Evolutionary conservation across 2,888 invertebrate genomes (phyloP).

Genomic region (Chymomyza caudatula): DNA sequence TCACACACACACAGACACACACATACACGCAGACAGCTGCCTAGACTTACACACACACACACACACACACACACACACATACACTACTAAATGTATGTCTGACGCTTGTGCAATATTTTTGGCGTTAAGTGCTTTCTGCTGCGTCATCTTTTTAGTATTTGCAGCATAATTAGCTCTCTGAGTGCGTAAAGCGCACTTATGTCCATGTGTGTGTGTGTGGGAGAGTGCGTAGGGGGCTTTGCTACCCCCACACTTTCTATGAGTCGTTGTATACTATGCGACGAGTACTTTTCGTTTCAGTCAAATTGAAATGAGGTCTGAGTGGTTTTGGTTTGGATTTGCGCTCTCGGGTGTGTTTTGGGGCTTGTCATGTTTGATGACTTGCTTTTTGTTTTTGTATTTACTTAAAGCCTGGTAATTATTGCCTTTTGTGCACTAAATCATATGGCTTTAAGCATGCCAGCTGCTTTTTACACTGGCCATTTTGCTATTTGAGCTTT

Average conservation of each 20-base stretch:
- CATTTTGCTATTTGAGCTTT: not conserved
- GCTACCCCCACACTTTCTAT: not conserved
- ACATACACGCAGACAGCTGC: slow-evolving; percentile 3
- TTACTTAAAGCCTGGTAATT: slow-evolving; percentile 55
- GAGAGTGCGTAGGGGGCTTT: not conserved
- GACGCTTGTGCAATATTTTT: slow-evolving; percentile 32
- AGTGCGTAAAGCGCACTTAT: slow-evolving; percentile 45
- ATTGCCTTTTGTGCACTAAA: slow-evolving; percentile 10
- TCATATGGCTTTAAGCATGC: slow-evolving; percentile 27
- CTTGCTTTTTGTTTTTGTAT: slow-evolving; percentile 22
- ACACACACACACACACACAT: slow-evolving; percentile 17
- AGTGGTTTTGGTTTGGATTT: slow-evolving; percentile 8
- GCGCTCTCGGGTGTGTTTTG: slow-evolving; percentile 18
- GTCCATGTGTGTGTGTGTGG: not conserved
- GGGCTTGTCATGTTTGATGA: slow-evolving; percentile 38
- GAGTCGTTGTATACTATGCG: too few relatives aligned
- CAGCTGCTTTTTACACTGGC: not conserved
- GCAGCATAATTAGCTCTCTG: slow-evolving; percentile 66
- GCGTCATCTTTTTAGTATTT: slow-evolving; percentile 63
- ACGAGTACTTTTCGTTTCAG: slow-evolving; percentile 12
- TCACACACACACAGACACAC: slow-evolving; percentile 5
- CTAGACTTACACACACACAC: slow-evolving; percentile 3
- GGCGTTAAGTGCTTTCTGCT: slow-evolving; percentile 67
- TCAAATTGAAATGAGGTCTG: slow-evolving; percentile 37
- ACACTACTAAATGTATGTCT: slow-evolving; percentile 7